Evolutionary conservation across 2,797 vertebrate species (phyloP).

Genomic region (Macropodus opercularis): DNA sequence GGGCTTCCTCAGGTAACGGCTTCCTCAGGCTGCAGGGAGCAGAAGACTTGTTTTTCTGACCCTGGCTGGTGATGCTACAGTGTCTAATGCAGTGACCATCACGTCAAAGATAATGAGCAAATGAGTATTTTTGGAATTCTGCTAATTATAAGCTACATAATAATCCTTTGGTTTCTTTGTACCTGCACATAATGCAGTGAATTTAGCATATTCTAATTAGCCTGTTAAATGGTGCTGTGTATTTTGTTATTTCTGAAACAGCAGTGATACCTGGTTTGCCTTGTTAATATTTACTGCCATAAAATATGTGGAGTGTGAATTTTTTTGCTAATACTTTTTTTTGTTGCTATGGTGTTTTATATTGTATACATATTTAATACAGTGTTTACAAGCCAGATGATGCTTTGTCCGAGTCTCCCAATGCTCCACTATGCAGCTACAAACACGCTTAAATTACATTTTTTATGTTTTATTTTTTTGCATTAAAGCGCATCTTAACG

Average conservation of each 20-base stretch:
- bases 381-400: not conserved
- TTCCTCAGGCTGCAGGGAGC: constrained; percentile 43
- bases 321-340: not conserved
- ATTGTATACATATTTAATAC: not conserved
- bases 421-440: not conserved
- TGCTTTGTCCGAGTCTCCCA: not conserved
- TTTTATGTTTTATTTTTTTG: no score
- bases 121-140: not conserved
- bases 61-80: constrained; percentile 7
- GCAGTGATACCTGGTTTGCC: constrained; percentile 1
- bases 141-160: not conserved
- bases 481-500: no score
- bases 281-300: constrained; percentile 10
- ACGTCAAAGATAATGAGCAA: constrained; percentile 10
- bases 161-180: constrained; percentile 2
- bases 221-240: constrained; percentile 6
- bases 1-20: constrained; percentile 64
- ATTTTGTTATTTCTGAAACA: constrained; percentile 12
- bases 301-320: not conserved
- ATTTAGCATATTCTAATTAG: constrained; percentile 17
- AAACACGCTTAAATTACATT: not conserved
- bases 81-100: constrained; percentile 6
- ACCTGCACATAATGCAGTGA: not conserved
- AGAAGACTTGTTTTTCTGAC: constrained; percentile 32
- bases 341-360: not conserved